These are phyloP conservation scores for Dasyornis broadbenti DNA, from an alignment of 2,113 vertebrate genomes.

Conservation along the genomic window DNA sequence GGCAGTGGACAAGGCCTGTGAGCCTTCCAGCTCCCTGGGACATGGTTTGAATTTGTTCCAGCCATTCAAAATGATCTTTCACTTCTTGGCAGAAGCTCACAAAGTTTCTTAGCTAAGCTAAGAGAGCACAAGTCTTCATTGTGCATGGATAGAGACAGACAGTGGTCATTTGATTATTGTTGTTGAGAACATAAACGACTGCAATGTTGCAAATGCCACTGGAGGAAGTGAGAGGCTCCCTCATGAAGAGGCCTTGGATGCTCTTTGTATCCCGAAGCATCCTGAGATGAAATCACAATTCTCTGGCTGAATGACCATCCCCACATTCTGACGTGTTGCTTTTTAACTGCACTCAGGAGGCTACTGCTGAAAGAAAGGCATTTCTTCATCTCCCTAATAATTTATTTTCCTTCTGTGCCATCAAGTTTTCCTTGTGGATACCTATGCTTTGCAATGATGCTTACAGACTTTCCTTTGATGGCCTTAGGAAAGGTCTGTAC, in stretches of 20 bases:
- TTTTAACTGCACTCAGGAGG: not conserved
- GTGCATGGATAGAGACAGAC: not conserved
- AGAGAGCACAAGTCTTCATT: conserved; percentile 46
- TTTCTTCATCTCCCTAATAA: not conserved
- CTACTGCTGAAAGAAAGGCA: conserved; percentile 15
- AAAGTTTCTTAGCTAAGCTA: conserved; percentile 36
- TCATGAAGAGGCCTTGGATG: conserved; percentile 18
- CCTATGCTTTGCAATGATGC: not conserved
- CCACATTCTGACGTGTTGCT: not conserved
- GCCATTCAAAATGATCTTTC: conserved; percentile 55
- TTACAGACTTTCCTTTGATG: not conserved
- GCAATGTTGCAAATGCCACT: conserved; percentile 48
- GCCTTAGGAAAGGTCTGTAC: not conserved
- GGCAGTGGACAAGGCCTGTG: conserved; percentile 33
- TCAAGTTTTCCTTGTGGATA: not conserved
- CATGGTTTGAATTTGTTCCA: conserved; percentile 57
- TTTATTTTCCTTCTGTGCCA: not conserved
- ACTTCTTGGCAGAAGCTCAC: conserved; percentile 54
- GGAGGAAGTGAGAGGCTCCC: conserved; percentile 43
- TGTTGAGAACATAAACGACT: conserved; percentile 33
- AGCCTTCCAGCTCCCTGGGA: conserved; percentile 41
- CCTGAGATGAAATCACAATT: conserved; percentile 50
- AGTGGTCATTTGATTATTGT: conserved; percentile 55
- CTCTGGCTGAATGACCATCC: not conserved
- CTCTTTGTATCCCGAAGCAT: conserved; percentile 44